Base-by-base conservation (phyloP, 2,797 vertebrate species). In the Artibeus jamaicensis region DNA sequence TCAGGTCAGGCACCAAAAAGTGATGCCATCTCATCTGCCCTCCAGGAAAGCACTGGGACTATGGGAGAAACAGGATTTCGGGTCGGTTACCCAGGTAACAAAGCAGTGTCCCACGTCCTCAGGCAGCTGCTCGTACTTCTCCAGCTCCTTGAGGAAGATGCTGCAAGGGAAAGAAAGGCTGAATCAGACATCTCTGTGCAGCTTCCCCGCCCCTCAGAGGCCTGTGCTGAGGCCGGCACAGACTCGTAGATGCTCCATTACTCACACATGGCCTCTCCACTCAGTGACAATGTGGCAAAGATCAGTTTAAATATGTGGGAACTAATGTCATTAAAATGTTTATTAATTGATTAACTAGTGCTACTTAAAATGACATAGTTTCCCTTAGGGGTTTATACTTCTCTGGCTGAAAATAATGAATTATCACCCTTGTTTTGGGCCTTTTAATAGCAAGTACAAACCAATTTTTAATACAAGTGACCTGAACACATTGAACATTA, bases 91-190 rank as follows among this genome's bases (percentile, higher is more conserved):
- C 99, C 99, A 99, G 95, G 99, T 99, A 97, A 99, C 99, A 62
- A 99, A 99, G 98, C 99, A 99, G 97, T 99, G 99, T 68, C 99
- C 99, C 82, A 99, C 99, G 42, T 99, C 99, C 96, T 99, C 99
- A 46, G 99, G 99, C 26, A 99, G 99, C 98, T 99, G 99, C 95
- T 99, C 99, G 0, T 99, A 99, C 98, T 99, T 99, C 98, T 99
- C 99, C 94, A 99, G 98, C 98, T 99, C 99, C 98, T 99, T 99
- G 90, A 99, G 98, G 98, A 99, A 99, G 98, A 99, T 99, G 98
- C 99, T 99, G 98, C 71, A 98, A 97, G 88, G 79, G 92, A 96
- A 68, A 98, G 53, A 98, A 26, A 96, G 5, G 53, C 74, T 21
- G 59, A 46, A 95, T 98, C 87, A 98, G 93, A 96, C 68, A 95